Percentiles rank a stretch among this genome's conserved stretches.
phyloP scores from a whole-genome alignment of 2,797 vertebrate genomes.

The Cynopterus sphinx region DNA sequence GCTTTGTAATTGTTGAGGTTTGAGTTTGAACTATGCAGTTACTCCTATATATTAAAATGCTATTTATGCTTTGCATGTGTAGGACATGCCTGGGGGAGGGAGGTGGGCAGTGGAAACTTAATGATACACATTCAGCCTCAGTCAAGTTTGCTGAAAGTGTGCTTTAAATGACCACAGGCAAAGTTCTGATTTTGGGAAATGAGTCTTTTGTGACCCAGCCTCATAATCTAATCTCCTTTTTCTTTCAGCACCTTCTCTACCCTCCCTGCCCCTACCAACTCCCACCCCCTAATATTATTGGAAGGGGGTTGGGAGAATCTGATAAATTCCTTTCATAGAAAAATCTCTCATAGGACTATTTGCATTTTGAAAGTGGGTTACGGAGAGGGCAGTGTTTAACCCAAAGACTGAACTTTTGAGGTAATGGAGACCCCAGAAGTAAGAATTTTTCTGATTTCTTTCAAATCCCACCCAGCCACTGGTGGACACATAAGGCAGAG shows the following conservation, averaged over 20 bases:
- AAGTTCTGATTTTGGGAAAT: background rate
- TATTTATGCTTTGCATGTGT: constrained; percentile 30
- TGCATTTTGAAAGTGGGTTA: background rate
- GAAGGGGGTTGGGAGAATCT: background rate
- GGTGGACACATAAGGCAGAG: background rate
- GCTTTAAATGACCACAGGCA: background rate
- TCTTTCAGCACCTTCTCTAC: background rate
- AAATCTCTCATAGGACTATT: background rate
- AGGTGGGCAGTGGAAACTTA: background rate
- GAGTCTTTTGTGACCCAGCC: background rate
- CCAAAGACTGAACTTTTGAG: background rate
- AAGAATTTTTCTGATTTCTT: background rate
- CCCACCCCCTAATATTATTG: background rate
- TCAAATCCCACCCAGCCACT: background rate
- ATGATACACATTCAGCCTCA: background rate
- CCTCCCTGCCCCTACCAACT: accelerated
- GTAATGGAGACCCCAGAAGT: background rate
- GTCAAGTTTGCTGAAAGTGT: background rate
- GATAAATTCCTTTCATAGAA: background rate
- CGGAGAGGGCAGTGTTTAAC: background rate
- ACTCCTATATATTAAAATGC: constrained; percentile 50
- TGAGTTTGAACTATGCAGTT: constrained; percentile 33
- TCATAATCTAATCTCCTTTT: background rate
- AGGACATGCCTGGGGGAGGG: background rate
- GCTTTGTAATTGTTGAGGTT: constrained; percentile 47